phyloP scores from a whole-genome alignment of 2,113 vertebrate species.

The Accipiter cooperii region DNA sequence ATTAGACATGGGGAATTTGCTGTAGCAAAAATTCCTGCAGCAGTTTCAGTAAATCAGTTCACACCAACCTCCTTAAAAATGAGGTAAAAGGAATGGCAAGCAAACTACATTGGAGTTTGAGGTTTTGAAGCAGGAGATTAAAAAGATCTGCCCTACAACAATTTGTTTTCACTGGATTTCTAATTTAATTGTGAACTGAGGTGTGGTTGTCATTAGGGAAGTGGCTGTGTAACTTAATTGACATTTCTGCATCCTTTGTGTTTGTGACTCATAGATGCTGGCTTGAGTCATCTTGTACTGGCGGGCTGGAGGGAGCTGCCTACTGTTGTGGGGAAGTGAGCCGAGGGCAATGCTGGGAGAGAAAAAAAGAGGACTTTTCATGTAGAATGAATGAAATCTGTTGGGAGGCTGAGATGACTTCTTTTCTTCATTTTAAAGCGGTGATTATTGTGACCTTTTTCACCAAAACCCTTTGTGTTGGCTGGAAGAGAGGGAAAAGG shows the following conservation, averaged over 20 bases:
- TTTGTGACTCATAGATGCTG: constrained; percentile 30
- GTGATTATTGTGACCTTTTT: neutral
- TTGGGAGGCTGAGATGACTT: neutral
- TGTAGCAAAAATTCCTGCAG: neutral
- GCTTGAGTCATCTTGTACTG: neutral
- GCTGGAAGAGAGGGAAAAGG: neutral
- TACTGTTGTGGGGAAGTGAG: neutral
- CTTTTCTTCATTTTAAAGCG: constrained; percentile 13
- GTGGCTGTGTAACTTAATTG: constrained; percentile 36
- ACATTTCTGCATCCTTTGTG: constrained; percentile 51
- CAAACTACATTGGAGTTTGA: neutral
- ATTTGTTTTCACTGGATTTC: constrained; percentile 3
- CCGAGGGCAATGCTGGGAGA: neutral
- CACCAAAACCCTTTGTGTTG: neutral
- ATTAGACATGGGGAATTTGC: neutral
- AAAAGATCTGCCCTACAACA: neutral
- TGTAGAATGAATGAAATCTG: neutral
- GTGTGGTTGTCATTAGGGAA: constrained; percentile 48
- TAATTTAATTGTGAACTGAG: constrained; percentile 54
- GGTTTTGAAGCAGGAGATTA: neutral
- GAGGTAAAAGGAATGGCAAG: neutral
- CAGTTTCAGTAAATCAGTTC: neutral
- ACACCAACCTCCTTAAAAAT: neutral
- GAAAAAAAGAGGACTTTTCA: neutral
- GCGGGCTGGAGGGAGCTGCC: neutral